Evolutionary conservation across 2,113 vertebrate genomes (phyloP).

Genomic region (Ovibos moschatus): DNA sequence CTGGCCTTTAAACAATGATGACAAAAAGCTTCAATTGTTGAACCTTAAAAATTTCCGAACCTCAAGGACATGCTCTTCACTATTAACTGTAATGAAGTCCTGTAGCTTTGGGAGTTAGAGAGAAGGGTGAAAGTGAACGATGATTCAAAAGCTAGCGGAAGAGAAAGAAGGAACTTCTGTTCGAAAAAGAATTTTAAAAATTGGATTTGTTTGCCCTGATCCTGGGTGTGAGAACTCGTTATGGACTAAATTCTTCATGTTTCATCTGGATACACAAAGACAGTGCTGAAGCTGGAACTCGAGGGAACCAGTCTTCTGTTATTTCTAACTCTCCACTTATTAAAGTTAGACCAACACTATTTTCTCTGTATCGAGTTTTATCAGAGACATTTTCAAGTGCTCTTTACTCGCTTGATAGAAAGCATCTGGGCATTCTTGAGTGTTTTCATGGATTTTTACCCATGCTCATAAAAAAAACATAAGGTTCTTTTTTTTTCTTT

Average conservation of each 20-base stretch:
- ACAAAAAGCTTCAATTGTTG: background rate
- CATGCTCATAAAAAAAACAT: background rate
- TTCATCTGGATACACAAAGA: conserved; percentile 27
- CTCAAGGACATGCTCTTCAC: background rate
- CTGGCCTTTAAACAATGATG: background rate
- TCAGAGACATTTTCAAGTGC: background rate
- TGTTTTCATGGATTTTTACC: conserved; percentile 46
- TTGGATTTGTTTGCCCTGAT: background rate
- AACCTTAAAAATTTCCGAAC: background rate
- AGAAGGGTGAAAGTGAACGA: background rate
- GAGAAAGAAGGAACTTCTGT: background rate
- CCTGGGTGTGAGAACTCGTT: background rate
- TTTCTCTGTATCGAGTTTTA: background rate
- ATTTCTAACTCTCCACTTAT: conserved; percentile 41
- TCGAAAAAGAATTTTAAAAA: conserved; percentile 1
- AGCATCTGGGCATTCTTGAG: conserved; percentile 21
- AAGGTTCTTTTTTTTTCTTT: background rate
- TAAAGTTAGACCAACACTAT: conserved; percentile 18
- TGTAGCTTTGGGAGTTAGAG: background rate
- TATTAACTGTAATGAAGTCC: background rate
- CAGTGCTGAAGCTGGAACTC: background rate
- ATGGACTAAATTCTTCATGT: background rate
- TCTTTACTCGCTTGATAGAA: conserved; percentile 23
- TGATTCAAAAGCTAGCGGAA: background rate
- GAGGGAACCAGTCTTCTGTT: background rate